Conservation (phyloP, 2,113 vertebrate genomes). For the Sapajus apella region DNA sequence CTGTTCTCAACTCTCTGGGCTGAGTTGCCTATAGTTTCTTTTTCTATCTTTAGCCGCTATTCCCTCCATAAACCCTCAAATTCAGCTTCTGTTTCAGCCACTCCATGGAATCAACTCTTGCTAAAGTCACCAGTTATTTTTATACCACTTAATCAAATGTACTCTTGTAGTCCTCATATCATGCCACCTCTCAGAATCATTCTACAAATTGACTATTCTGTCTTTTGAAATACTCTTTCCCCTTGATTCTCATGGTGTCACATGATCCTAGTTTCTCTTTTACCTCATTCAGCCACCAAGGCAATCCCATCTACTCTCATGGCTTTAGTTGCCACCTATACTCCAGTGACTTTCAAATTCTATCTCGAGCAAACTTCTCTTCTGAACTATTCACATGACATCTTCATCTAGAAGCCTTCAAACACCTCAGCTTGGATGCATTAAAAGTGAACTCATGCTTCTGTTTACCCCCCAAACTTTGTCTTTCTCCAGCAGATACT, state of each 20-base stretch:
- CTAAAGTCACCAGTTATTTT: not conserved
- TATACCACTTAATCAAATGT: not conserved
- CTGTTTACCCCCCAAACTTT: not conserved
- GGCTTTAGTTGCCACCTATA: not conserved
- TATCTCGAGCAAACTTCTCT: not conserved
- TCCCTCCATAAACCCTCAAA: not conserved
- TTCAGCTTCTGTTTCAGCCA: not conserved
- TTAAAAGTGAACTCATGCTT: not conserved
- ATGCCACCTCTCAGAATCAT: not conserved
- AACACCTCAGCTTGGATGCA: too few relatives aligned
- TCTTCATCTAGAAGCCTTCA: not conserved
- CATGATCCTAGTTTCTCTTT: not conserved
- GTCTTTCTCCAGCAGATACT: not conserved
- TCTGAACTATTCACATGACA: not conserved
- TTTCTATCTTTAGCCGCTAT: not conserved
- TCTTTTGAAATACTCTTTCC: not conserved
- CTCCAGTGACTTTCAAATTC: not conserved
- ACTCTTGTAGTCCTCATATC: not conserved
- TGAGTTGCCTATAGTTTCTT: not conserved
- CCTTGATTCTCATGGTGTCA: not conserved
- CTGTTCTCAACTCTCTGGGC: not conserved
- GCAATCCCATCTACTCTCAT: accelerated
- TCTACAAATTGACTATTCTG: not conserved
- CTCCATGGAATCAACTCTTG: not conserved
- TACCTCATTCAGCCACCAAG: not conserved